Base-by-base conservation (phyloP, 2,888 invertebrate genomes). In the Megaustenia siamemsis region DNA sequence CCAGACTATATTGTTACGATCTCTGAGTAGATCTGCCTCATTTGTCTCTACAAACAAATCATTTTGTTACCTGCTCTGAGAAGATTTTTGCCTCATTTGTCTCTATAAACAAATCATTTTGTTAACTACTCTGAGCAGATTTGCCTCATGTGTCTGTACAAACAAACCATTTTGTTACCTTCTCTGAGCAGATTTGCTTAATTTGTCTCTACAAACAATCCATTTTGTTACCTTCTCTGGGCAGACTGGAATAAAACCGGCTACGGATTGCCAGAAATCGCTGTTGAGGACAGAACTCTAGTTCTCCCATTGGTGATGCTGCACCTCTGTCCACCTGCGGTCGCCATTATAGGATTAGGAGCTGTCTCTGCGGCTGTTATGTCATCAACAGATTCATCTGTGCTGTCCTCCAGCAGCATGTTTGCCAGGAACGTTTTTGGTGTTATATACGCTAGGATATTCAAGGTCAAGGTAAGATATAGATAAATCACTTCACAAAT, bases 311-410 rank as follows among this genome's bases (percentile, higher is more conserved):
- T 99, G 96, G 99, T 99, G 73, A 95, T 99, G 92, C 98, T 99
- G 94, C 97, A 99, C 94, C 95, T 99, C 82, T 99, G 99, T 15
- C 99, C 99, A 0, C 96, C 97, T 93, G 97, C 97, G 94, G 97
- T 99, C 35, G 97, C 98, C 1, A 99, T 99, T 95, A 97, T 99
- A 93, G 99, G 99, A 12, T 95, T 99, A 88, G 99, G 99, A 0
- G 99, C 99, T 15, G 98, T 99, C 8, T 98, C 99, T 0, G 99
- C 99, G 1, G 99, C 99, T 38, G 99, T 99, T 88, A 99, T 99
- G 99, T 99, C 99, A 56, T 99, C 99, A 0, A 99, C 99, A 0
- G 99, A 99, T 94, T 99, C 99, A 78, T 98, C 99, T 89, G 98
- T 99, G 78, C 95, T 99, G 35, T 98, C 98, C 35, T 99, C 99